Percentiles rank a stretch among this genome's conserved stretches.
Evolutionary conservation across 2,888 invertebrate species (phyloP).

Genomic region (Slavum lentiscoides): DNA sequence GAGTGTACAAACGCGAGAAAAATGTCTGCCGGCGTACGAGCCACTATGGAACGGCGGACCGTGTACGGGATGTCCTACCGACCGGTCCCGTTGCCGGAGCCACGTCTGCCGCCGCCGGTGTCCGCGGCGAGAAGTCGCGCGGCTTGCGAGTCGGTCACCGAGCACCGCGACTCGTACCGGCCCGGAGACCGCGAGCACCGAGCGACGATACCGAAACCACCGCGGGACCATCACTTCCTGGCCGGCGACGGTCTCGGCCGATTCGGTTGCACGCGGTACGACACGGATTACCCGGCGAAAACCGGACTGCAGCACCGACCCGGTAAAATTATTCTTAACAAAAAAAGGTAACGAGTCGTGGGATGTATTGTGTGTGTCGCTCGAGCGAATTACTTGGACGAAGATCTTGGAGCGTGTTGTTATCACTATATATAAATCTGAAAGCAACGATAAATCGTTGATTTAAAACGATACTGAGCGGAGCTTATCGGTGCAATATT

Average conservation of each 20-base stretch:
- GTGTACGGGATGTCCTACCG: conserved; percentile 16
- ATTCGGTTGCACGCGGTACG: not conserved
- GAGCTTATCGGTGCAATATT: too few species aligned
- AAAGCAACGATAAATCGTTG: too few species aligned
- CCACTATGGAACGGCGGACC: conserved; percentile 16
- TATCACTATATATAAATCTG: too few species aligned
- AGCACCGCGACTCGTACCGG: not conserved
- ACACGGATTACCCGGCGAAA: conserved; percentile 8
- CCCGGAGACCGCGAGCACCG: not conserved
- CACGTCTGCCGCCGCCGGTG: not conserved
- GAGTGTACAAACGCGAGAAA: too few species aligned
- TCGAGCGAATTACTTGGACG: too few species aligned
- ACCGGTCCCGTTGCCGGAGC: not conserved
- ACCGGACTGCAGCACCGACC: not conserved
- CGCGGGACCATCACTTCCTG: conserved; percentile 6
- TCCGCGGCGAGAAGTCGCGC: not conserved
- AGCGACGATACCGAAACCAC: not conserved
- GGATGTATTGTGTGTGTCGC: too few species aligned
- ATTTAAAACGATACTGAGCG: too few species aligned
- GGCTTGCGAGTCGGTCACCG: not conserved
- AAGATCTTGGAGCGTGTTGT: too few species aligned
- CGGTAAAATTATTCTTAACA: too few species aligned
- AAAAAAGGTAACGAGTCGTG: too few species aligned
- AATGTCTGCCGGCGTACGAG: too few species aligned
- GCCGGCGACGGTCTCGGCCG: conserved; percentile 13